phyloP scores from a whole-genome alignment of 2,797 vertebrate genomes.

The Eulemur rubriventer region DNA sequence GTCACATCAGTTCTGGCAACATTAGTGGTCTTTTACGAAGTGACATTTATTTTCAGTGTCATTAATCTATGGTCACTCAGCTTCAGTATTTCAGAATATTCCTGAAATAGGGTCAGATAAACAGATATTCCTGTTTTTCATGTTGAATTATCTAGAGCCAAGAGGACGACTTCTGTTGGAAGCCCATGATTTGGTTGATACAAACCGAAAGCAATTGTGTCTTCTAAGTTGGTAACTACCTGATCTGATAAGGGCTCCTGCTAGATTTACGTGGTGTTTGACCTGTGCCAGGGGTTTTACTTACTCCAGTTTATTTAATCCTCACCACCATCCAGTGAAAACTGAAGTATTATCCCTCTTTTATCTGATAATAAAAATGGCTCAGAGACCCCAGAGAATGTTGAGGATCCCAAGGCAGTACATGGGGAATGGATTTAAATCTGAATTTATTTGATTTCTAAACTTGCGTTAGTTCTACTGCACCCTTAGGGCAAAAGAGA shows the following conservation, averaged over 20 bases:
- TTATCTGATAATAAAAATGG: conserved; percentile 14
- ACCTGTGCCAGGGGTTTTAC: background rate
- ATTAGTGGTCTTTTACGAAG: background rate
- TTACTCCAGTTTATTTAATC: background rate
- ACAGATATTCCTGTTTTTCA: background rate
- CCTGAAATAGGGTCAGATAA: background rate
- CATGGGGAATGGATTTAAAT: background rate
- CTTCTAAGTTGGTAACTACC: background rate
- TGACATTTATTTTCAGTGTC: background rate
- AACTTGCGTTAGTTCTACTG: background rate
- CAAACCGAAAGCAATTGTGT: background rate
- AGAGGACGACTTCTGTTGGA: background rate
- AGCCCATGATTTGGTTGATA: background rate
- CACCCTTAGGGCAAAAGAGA: background rate
- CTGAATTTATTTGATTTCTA: background rate
- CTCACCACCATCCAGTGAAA: background rate
- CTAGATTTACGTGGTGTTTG: background rate
- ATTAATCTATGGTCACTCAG: background rate
- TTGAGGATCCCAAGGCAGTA: background rate
- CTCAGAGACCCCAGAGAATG: background rate
- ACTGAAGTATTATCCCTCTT: background rate
- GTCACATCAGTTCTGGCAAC: background rate
- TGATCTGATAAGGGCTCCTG: background rate
- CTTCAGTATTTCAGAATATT: background rate
- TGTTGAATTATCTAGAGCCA: background rate